Evolutionary conservation across 2,113 vertebrate species (phyloP).

Genomic region (Morphnarchus princeps): DNA sequence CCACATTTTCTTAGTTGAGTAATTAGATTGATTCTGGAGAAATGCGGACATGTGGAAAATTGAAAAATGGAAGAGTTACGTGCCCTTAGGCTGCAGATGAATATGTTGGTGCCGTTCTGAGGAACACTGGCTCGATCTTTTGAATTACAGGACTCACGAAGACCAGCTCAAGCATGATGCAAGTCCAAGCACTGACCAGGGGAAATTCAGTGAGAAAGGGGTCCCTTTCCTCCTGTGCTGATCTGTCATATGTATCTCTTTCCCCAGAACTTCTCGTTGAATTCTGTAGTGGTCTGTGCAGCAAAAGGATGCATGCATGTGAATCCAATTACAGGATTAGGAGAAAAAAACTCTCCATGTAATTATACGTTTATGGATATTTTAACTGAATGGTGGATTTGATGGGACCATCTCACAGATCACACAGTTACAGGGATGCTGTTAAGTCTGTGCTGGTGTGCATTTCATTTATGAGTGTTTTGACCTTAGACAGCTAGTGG

Average conservation of each 20-base stretch:
- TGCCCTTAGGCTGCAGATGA: constrained; percentile 18
- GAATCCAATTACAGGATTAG: neutral
- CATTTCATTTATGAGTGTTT: neutral
- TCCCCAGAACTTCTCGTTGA: neutral
- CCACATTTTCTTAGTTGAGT: neutral
- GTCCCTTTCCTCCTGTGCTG: neutral
- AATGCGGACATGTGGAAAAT: constrained; percentile 8
- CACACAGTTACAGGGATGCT: neutral
- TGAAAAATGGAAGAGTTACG: neutral
- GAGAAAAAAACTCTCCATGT: neutral
- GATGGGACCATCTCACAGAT: neutral
- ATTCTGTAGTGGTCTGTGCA: neutral
- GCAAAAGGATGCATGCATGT: neutral
- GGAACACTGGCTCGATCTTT: neutral
- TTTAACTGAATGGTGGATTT: neutral
- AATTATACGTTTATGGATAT: neutral
- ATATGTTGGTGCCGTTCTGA: neutral
- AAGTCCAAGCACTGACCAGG: neutral
- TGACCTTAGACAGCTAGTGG: neutral
- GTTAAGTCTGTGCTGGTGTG: neutral
- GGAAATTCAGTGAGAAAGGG: neutral
- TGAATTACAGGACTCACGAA: neutral
- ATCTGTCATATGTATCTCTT: neutral
- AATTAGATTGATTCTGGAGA: constrained; percentile 37
- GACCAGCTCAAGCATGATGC: neutral